These are phyloP conservation scores for Lordiphosa collinella DNA, from an alignment of 1,140 invertebrate genomes.

Conservation along the genomic window DNA sequence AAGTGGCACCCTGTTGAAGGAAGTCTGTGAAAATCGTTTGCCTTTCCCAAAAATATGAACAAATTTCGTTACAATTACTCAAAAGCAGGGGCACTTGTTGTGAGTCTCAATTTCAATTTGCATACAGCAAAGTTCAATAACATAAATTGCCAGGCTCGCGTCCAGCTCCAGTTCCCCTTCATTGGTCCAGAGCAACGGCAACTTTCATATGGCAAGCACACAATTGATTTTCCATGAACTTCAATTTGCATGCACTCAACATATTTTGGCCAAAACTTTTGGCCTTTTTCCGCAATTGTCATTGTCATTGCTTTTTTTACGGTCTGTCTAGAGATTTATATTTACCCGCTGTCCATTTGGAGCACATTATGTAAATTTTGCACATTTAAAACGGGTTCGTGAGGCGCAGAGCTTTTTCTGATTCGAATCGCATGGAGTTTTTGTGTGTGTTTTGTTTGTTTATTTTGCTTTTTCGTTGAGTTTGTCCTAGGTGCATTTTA, in stretches of 20 bases:
- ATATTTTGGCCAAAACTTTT: constrained; percentile 32
- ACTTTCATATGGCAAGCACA: constrained; percentile 60
- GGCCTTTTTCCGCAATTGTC: constrained; percentile 74
- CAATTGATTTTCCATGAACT: constrained; percentile 69
- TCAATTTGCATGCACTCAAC: constrained; percentile 48
- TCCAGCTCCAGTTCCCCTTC: constrained; percentile 38
- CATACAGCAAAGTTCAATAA: constrained; percentile 62
- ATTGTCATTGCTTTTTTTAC: constrained; percentile 58
- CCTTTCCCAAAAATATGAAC: constrained; percentile 26
- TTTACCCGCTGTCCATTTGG: constrained; percentile 62
- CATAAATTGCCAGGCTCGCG: constrained; percentile 46
- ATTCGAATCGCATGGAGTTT: constrained; percentile 48
- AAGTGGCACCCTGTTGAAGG: constrained; percentile 36
- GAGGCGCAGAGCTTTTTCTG: constrained; percentile 12
- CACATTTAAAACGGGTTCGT: constrained; percentile 60
- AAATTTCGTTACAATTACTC: constrained; percentile 31
- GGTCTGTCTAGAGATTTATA: constrained; percentile 57
- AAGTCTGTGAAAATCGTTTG: constrained; percentile 27
- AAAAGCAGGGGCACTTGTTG: constrained; percentile 17
- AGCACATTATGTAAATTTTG: constrained; percentile 71
- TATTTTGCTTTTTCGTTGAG: constrained; percentile 16
- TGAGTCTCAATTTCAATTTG: constrained; percentile 49
- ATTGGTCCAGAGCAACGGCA: constrained; percentile 34
- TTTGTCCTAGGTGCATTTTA: constrained; percentile 65
- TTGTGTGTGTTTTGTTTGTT: not conserved